A percentile compares a stretch with the other conserved stretches of the same genome.
These are phyloP conservation scores for Atlantisia rogersi DNA, from an alignment of 2,113 vertebrate genomes.

Conservation along the genomic window DNA sequence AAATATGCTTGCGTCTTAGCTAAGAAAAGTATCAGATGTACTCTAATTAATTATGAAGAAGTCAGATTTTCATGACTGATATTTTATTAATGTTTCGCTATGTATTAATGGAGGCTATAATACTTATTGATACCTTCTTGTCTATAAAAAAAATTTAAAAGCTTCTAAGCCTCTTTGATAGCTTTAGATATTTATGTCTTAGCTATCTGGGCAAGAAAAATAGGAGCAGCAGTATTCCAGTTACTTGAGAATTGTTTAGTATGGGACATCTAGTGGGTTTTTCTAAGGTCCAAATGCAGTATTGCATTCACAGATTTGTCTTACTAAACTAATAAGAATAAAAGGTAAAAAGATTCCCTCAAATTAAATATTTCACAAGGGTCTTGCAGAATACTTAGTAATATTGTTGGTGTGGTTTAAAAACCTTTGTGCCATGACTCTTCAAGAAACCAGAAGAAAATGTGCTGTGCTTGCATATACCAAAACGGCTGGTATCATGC, in stretches of 20 bases:
- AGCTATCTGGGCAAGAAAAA: not conserved
- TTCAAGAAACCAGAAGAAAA: not conserved
- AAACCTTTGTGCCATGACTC: not conserved
- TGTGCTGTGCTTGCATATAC: not conserved
- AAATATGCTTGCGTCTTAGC: conserved; percentile 16
- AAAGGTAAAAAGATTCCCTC: not conserved
- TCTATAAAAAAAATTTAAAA: conserved; percentile 5
- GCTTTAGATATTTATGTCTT: not conserved
- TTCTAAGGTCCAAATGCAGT: not conserved
- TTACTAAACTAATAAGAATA: not conserved
- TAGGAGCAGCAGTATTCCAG: not conserved
- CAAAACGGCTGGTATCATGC: not conserved
- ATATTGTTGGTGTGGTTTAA: not conserved
- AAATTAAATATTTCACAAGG: not conserved
- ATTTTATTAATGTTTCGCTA: conserved; percentile 44
- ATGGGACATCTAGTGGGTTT: not conserved
- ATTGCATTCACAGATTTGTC: not conserved
- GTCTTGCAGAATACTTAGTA: not conserved
- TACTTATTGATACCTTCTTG: not conserved
- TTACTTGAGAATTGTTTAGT: not conserved
- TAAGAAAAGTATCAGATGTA: not conserved
- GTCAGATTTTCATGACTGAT: not conserved
- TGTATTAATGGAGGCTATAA: not conserved
- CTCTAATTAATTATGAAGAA: conserved; percentile 33
- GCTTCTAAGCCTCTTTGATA: not conserved